Percentiles rank a stretch among this genome's conserved stretches.
Conservation (phyloP, 2,888 invertebrate genomes). For the Drosophila rellima region DNA sequence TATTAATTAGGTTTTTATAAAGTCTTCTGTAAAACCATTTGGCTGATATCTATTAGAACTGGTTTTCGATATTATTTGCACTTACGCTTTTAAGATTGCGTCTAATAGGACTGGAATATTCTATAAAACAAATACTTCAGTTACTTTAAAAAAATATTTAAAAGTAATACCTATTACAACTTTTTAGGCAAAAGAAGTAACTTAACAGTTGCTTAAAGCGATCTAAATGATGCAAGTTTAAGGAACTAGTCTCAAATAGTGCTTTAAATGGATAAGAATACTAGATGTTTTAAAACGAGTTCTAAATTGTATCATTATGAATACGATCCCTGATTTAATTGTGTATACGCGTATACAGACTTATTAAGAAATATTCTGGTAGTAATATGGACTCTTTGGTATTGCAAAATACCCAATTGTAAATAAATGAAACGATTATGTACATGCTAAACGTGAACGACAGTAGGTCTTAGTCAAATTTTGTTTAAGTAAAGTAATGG, state of each 20-base stretch:
- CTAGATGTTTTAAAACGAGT: not conserved
- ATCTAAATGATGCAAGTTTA: constrained; percentile 3
- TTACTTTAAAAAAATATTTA: too few species aligned
- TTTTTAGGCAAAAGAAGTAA: not conserved
- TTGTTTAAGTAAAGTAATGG: constrained; percentile 19
- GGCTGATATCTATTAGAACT: constrained; percentile 14
- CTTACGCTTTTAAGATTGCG: not conserved
- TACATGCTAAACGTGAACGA: constrained; percentile 56
- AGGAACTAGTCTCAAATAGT: constrained; percentile 8
- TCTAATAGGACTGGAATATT: not conserved
- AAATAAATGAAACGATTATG: constrained; percentile 51
- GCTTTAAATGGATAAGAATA: constrained; percentile 5
- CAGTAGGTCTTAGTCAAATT: constrained; percentile 25
- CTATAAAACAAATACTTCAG: too few species aligned
- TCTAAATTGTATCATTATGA: constrained; percentile 26
- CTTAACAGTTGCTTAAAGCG: not conserved
- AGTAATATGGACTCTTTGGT: constrained; percentile 86
- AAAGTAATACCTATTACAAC: not conserved
- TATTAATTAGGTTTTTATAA: not conserved
- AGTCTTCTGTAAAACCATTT: not conserved
- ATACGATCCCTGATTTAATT: constrained; percentile 23
- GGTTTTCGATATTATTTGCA: not conserved
- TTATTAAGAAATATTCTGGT: constrained; percentile 86
- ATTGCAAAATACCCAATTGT: constrained; percentile 83
- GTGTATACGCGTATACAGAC: constrained; percentile 70